These are phyloP conservation scores for Gallinago jamesoni DNA, from an alignment of 2,113 vertebrate genomes.

Conservation along the genomic window DNA sequence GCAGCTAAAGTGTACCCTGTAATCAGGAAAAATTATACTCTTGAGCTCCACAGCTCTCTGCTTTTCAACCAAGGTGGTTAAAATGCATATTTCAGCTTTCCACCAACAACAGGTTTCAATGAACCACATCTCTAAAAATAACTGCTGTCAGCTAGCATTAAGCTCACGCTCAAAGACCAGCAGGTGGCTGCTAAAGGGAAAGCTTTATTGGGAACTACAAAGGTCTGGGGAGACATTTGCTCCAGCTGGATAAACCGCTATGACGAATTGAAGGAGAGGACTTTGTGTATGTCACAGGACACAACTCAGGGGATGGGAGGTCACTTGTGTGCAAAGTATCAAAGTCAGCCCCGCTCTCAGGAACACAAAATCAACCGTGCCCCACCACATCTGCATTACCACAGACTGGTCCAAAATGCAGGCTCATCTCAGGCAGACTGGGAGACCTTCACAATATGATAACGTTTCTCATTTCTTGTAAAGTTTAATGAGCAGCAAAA, in stretches of 20 bases:
- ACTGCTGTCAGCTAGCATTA: conserved; percentile 59
- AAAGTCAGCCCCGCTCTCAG: background rate
- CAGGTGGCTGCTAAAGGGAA: conserved; percentile 58
- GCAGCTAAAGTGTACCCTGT: conserved; percentile 23
- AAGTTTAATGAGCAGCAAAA: background rate
- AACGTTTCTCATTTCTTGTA: background rate
- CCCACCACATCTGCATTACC: background rate
- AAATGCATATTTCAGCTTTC: conserved; percentile 47
- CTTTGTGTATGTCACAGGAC: background rate
- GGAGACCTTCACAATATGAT: background rate
- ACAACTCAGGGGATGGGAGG: background rate
- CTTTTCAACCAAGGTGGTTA: conserved; percentile 54
- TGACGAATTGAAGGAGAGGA: background rate
- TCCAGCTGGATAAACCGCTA: conserved; percentile 39
- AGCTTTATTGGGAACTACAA: conserved; percentile 47
- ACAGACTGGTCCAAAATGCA: background rate
- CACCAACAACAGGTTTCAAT: conserved; percentile 64
- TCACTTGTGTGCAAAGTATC: background rate
- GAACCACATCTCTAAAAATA: conserved; percentile 64
- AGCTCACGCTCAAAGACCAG: conserved; percentile 41
- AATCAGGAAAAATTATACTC: conserved; percentile 67
- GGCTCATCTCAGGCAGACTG: background rate
- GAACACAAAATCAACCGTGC: background rate
- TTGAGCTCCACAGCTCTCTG: conserved; percentile 32
- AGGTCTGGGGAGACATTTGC: conserved; percentile 35